Percentiles rank a stretch among this genome's conserved stretches.
Conservation (phyloP, 2,888 invertebrate species). For the Tanypteryx hageni region DNA sequence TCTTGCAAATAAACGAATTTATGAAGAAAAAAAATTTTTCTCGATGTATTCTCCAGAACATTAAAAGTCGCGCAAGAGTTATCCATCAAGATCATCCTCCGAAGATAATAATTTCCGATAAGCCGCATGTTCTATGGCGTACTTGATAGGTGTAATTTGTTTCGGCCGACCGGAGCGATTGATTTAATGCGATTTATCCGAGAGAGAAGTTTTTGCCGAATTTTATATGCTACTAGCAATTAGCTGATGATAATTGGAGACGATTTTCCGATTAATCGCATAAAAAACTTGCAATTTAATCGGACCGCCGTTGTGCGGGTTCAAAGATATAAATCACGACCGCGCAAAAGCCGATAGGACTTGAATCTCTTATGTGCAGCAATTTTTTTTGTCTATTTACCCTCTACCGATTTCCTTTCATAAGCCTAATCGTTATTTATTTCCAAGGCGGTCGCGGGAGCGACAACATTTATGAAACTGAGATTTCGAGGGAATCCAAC, state of each 20-base stretch:
- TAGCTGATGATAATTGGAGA: constrained; percentile 25
- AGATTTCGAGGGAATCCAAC: not conserved
- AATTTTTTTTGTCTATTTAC: not conserved
- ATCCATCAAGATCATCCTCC: not conserved
- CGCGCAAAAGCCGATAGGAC: not conserved
- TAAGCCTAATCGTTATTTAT: not conserved
- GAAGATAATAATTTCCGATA: not conserved
- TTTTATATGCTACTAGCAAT: not conserved
- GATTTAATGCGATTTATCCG: not conserved
- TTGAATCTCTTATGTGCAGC: not conserved
- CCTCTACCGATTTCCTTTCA: not conserved
- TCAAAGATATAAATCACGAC: not conserved
- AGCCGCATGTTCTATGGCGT: not conserved
- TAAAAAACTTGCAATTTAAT: not conserved
- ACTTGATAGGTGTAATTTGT: not conserved
- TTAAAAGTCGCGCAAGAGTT: too few species aligned
- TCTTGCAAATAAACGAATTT: too few species aligned
- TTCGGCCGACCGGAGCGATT: not conserved
- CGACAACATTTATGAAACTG: not conserved
- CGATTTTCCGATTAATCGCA: not conserved
- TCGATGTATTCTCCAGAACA: too few species aligned
- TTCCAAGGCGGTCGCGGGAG: not conserved
- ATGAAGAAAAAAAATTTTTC: too few species aligned
- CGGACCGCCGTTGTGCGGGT: not conserved
- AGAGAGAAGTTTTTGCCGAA: not conserved